phyloP scores from a whole-genome alignment of 2,113 vertebrate genomes.

The Pteruthius melanotis region DNA sequence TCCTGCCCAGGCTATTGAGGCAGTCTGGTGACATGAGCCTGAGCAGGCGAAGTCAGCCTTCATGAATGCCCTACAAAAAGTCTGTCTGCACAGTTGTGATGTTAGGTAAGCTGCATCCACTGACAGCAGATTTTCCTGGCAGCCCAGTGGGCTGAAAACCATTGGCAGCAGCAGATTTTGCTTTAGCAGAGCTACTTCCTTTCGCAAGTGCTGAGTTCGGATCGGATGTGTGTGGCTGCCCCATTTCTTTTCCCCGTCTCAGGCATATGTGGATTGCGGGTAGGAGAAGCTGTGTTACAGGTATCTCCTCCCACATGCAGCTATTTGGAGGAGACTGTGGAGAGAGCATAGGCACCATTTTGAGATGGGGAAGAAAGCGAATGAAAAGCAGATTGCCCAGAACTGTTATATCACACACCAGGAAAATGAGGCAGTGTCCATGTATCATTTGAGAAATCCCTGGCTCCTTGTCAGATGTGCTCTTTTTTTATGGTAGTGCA shows the following conservation, averaged over 20 bases:
- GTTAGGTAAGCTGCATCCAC: not conserved
- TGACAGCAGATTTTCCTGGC: not conserved
- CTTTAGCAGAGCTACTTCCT: not conserved
- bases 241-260: not conserved
- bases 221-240: not conserved
- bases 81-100: not conserved
- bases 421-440: not conserved
- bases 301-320: not conserved
- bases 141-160: constrained; percentile 9
- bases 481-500: not conserved
- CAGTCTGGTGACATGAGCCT: not conserved
- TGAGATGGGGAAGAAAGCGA: not conserved
- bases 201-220: not conserved
- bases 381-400: not conserved
- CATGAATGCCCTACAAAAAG: not conserved
- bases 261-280: not conserved
- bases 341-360: not conserved
- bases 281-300: constrained; percentile 9
- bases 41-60: not conserved
- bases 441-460: not conserved
- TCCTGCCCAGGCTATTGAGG: not conserved
- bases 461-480: not conserved
- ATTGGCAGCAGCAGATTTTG: not conserved
- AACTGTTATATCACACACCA: not conserved
- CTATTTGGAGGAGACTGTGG: not conserved